Percentiles rank a stretch among this genome's conserved stretches.
Evolutionary conservation across 2,113 vertebrate species (phyloP).

Genomic region (Murina feae): DNA sequence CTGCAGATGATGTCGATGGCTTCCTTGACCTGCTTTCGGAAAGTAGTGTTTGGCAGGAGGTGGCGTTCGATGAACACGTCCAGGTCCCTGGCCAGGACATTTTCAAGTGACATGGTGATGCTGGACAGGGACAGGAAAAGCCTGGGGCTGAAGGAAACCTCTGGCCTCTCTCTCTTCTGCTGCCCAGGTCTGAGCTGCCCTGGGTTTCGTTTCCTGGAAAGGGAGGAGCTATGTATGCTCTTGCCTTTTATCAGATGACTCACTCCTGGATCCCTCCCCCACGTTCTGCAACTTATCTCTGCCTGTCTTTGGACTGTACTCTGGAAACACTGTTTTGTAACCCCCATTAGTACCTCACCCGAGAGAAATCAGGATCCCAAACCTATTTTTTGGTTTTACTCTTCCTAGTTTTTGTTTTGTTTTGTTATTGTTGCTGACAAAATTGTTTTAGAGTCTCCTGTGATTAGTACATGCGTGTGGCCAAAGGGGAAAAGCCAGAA

Average conservation of each 20-base stretch:
- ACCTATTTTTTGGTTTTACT: not conserved
- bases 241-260: not conserved
- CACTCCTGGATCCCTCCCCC: not conserved
- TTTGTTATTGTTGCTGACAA: not conserved
- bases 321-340: not conserved
- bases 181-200: rapidly evolving
- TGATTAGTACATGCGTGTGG: not conserved
- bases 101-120: rapidly evolving
- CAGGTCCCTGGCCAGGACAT: rapidly evolving
- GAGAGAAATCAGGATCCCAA: not conserved
- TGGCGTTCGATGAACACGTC: conserved; percentile 39
- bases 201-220: not conserved
- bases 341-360: too few relatives aligned
- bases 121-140: rapidly evolving
- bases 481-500: not conserved
- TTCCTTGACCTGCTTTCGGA: rapidly evolving
- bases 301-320: not conserved
- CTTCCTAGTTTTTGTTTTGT: not conserved
- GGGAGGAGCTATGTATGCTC: not conserved
- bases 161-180: rapidly evolving
- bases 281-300: rapidly evolving
- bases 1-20: not conserved
- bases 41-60: not conserved
- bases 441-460: not conserved
- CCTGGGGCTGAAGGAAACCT: rapidly evolving